Evolutionary conservation across 1,140 invertebrate species (phyloP).

Genomic region (Zeugodacus cucurbitae): DNA sequence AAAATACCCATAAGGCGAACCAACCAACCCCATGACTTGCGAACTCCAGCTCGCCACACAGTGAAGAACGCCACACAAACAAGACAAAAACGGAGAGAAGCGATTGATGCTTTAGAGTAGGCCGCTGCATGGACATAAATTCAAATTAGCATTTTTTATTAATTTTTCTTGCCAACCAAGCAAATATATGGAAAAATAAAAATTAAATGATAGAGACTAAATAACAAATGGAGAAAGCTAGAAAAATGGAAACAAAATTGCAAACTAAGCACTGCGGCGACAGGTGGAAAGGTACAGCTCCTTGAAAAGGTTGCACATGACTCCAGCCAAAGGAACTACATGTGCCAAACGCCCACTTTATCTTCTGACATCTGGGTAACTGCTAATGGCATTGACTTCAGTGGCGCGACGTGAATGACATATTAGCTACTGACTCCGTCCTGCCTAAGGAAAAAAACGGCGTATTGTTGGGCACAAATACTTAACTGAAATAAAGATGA

Average conservation of each 20-base stretch:
- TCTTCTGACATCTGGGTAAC: background rate
- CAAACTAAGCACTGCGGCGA: background rate
- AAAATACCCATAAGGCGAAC: background rate
- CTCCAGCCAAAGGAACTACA: background rate
- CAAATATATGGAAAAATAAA: background rate
- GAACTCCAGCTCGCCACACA: background rate
- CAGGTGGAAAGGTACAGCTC: background rate
- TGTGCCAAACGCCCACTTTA: background rate
- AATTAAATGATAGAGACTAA: background rate
- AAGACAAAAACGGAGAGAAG: background rate
- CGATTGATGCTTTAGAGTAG: background rate
- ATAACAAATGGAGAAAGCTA: background rate
- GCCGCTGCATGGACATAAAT: background rate
- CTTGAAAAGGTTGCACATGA: background rate
- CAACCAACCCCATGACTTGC: background rate
- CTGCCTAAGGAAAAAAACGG: no score
- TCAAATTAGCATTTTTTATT: slow-evolving; percentile 15
- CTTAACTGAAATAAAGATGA: background rate
- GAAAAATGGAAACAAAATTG: background rate
- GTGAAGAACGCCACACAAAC: background rate
- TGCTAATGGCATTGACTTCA: background rate
- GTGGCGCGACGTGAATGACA: background rate
- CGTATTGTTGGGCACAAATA: background rate
- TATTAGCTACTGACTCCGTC: background rate
- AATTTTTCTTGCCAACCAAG: background rate